phyloP scores from a whole-genome alignment of 1,140 invertebrate genomes.

The Philaenus spumarius region DNA sequence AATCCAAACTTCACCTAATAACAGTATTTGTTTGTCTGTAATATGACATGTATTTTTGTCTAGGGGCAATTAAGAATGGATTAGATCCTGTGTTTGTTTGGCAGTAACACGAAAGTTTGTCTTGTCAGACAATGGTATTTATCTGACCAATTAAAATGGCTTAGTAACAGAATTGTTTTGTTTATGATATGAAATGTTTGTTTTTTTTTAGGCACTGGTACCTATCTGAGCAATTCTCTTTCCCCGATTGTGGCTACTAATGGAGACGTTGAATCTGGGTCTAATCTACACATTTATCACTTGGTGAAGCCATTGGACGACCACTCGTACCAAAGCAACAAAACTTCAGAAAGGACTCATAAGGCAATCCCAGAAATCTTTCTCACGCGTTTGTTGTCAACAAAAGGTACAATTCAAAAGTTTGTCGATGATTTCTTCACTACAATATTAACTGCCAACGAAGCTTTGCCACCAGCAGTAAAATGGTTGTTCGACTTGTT shows the following conservation, averaged over 20 bases:
- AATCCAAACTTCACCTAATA: no score
- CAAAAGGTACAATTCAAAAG: conserved; percentile 93
- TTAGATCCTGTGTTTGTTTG: no score
- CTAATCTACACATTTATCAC: conserved; percentile 69
- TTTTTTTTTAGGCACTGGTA: conserved; percentile 52
- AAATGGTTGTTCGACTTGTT: conserved; percentile 95
- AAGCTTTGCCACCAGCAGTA: conserved; percentile 82
- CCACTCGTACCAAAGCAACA: conserved; percentile 43
- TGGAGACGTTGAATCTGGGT: conserved; percentile 64
- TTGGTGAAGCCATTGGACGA: conserved; percentile 78
- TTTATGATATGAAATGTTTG: no score
- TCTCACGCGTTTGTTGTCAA: conserved; percentile 83
- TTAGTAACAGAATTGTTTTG: no score
- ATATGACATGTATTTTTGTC: no score
- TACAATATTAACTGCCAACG: conserved; percentile 82
- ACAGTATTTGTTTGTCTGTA: no score
- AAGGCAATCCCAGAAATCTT: conserved; percentile 96
- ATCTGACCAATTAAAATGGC: no score
- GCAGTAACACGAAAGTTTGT: no score
- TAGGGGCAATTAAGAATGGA: no score
- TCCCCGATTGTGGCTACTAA: conserved; percentile 68
- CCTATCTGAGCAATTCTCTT: conserved; percentile 68
- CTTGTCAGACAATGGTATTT: no score
- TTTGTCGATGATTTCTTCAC: conserved; percentile 94
- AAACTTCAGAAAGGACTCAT: conserved; percentile 66